Evolutionary conservation across 1,140 invertebrate genomes (phyloP), one percentile per base, ranked within the genome.

Genomic region (Pseudomyrmex pallidus): DNA sequence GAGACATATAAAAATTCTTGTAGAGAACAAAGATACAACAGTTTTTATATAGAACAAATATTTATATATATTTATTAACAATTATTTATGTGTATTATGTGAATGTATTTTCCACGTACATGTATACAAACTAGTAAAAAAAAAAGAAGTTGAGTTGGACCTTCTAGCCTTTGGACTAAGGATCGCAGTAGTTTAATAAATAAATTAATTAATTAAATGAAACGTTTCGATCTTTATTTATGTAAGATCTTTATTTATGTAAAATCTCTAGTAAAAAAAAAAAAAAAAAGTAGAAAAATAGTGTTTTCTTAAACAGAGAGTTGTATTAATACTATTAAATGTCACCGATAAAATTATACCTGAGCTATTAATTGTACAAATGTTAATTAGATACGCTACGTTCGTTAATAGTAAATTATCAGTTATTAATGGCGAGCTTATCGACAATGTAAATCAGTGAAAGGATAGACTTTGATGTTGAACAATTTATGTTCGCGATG

Each of bases 391-490:
- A 70, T 78, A 70, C 66, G 20, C 15, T 35, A 25, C 2, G 66
- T 56, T 48, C 46, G 76, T 70, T 50, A 80, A 70, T 72, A 70
- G 64, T 61, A 72, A 80, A 80, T 80, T 72, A 72, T 57, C 54
- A 72, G 66, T 57, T 70, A 72, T 72, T 72, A 72, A 78, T 78
- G 64, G 35, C 13, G 25, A 17, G 52, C 35, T 67, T 78, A 78
- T 78, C 76, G 52, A 56, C 52, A n/a, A 9, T 20, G 20, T 48
- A 48, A 59, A 78, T 78, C 66, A 35, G 46, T 22, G 76, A 72
- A 61, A 80, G 66, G 66, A 70, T 72, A 12, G 76, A 78, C 76
- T 78, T 78, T 78, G 67, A 80, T 35, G 35, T 80, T 72, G 57
- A 80, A 59, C 76, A 72, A 57, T 80, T 72, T 80, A 80, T 59